A percentile compares a stretch with the other conserved stretches of the same genome.
phyloP scores from a whole-genome alignment of 2,113 vertebrate species.

The Ifrita kowaldi region DNA sequence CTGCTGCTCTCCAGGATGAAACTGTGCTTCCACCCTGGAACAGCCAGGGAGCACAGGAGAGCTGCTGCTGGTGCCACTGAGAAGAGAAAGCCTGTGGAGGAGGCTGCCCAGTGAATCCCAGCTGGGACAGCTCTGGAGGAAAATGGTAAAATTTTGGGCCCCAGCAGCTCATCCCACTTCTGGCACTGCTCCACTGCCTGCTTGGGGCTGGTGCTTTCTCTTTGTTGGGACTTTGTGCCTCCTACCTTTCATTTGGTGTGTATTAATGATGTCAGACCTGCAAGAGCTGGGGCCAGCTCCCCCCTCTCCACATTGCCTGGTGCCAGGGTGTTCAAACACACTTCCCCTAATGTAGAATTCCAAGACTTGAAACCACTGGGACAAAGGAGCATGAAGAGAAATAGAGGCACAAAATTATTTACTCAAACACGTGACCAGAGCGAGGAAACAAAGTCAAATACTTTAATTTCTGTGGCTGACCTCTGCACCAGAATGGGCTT shows the following conservation, averaged over 20 bases:
- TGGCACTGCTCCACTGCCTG: not conserved
- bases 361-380: not conserved
- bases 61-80: not conserved
- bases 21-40: not conserved
- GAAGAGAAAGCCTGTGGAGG: not conserved
- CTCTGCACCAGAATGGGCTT: not conserved
- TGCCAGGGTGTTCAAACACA: not conserved
- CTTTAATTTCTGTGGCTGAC: not conserved
- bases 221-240: not conserved
- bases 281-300: not conserved
- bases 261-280: not conserved
- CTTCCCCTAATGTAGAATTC: not conserved
- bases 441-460: not conserved
- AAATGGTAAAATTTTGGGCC: not conserved
- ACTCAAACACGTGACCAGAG: not conserved
- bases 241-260: fast-evolving
- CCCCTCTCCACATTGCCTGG: not conserved
- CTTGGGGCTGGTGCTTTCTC: not conserved
- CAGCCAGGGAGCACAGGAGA: not conserved
- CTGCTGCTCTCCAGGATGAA: not conserved
- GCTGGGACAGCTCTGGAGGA: not conserved
- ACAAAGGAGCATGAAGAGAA: not conserved
- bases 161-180: not conserved
- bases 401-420: not conserved
- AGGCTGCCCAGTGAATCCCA: not conserved